These are phyloP conservation scores for Cyanoderma ruficeps DNA, from an alignment of 2,113 vertebrate genomes.

Conservation along the genomic window DNA sequence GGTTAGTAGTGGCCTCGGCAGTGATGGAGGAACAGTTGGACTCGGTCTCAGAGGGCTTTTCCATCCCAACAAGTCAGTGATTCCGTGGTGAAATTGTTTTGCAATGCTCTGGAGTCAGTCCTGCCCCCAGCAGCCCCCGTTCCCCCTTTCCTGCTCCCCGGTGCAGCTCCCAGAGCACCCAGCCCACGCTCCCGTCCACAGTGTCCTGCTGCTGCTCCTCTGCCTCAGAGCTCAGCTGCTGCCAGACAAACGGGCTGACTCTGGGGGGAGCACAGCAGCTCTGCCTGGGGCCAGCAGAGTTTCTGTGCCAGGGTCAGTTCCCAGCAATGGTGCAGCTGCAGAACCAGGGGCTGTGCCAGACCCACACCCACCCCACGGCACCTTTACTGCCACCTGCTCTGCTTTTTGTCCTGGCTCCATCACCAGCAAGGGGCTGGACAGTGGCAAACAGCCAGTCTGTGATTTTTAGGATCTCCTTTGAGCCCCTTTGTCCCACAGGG, in stretches of 20 bases:
- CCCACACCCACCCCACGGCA: fast-evolving
- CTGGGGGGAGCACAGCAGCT: neutral
- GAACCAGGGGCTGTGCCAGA: neutral
- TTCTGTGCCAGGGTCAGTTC: fast-evolving
- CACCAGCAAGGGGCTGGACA: fast-evolving
- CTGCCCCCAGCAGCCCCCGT: neutral
- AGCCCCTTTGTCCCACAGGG: neutral
- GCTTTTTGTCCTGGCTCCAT: neutral
- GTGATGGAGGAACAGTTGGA: neutral
- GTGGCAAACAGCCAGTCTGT: fast-evolving
- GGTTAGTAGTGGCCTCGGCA: neutral
- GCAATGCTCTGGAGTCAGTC: neutral
- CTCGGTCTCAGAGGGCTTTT: neutral
- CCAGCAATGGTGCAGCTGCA: neutral
- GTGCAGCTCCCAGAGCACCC: fast-evolving
- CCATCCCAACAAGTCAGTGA: neutral
- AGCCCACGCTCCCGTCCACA: fast-evolving
- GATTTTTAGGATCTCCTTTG: neutral
- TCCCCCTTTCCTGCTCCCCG: neutral
- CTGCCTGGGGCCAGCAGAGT: neutral
- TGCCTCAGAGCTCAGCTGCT: neutral
- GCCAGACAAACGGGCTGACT: fast-evolving
- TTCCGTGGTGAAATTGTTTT: neutral
- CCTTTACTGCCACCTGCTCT: fast-evolving
- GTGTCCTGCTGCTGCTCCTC: neutral